Evolutionary conservation across 2,113 vertebrate species (phyloP), one percentile per base, ranked within the genome.

Genomic region (Pogonocichla stellata): DNA sequence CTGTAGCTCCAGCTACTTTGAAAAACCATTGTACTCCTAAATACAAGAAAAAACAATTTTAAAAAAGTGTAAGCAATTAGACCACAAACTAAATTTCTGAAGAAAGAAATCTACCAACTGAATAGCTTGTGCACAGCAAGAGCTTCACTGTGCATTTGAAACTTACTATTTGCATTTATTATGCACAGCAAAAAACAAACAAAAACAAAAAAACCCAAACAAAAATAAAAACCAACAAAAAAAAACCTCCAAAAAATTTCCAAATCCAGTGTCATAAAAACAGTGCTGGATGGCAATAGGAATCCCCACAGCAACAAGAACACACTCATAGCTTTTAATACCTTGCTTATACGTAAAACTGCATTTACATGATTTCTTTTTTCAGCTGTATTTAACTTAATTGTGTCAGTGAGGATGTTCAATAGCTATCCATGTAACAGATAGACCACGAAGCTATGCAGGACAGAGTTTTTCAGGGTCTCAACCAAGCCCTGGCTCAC

Each of bases 41-140:
- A 89, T 29, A 61, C 6, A 74, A 71, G 28, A 60, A 48, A 78
- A 54, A 64, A 11, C 56, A 15, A 4, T 2, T 36, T 61, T 45
- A 8, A 26, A 8, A 26, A 93, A 87, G 61, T 48, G 16, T 57
- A 73, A 80, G 60, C 34, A 86, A 74, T 90, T 94, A 93, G 19
- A 86, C 48, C 43, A 84, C 48, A 92, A 93, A 53, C 53, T 75
- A 84, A 65, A 79, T 79, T 93, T 90, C 54, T 47, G 31, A 80
- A 86, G 43, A 77, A 86, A 60, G 28, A 38, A 66, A 56, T 53
- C 74, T 60, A 92, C 48, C 33, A 73, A 12, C 74, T 43, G 42
- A 93, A 57, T 91, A 91, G 90, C 38, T 91, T 54, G 23, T 23
- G 31, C 74, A 74, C 64, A 94, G 80, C 72, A 71, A 94, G 64